Conservation (phyloP, 1,140 invertebrate genomes). For the Arion vulgaris region DNA sequence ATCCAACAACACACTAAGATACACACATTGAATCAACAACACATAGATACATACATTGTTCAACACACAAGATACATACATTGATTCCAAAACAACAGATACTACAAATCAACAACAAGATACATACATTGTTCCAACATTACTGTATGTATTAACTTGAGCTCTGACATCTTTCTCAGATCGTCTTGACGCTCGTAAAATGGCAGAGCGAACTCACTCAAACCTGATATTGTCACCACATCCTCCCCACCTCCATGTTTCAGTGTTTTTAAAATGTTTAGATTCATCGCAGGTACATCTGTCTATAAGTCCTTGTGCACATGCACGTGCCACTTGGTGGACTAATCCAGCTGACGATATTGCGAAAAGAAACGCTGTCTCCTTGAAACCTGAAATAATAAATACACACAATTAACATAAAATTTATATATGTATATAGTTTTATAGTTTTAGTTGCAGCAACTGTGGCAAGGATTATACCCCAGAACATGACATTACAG, state of each 20-base stretch:
- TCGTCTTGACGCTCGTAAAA: slow-evolving; percentile 74
- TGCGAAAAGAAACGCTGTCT: slow-evolving; percentile 81
- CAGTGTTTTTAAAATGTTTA: slow-evolving; percentile 61
- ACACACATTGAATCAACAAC: too few relatives aligned
- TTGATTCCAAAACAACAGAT: not conserved
- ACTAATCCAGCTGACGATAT: slow-evolving; percentile 81
- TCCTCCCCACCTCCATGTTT: slow-evolving; percentile 79
- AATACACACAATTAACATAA: too few relatives aligned
- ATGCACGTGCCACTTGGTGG: slow-evolving; percentile 80
- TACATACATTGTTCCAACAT: slow-evolving; percentile 78
- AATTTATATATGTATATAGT: too few relatives aligned
- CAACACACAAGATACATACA: too few relatives aligned
- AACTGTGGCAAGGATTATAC: too few relatives aligned
- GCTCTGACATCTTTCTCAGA: slow-evolving; percentile 67
- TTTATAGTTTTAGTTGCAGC: too few relatives aligned
- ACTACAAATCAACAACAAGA: not conserved
- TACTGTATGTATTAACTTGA: slow-evolving; percentile 79
- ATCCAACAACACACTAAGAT: too few relatives aligned
- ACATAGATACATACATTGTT: too few relatives aligned
- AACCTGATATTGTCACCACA: slow-evolving; percentile 81
- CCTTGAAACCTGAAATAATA: slow-evolving; percentile 77
- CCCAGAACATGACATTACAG: too few relatives aligned
- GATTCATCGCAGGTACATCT: slow-evolving; percentile 79
- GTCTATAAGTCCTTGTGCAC: slow-evolving; percentile 78
- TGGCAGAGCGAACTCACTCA: slow-evolving; percentile 77